Evolutionary conservation across 2,888 invertebrate species (phyloP), one percentile per base, ranked within the genome.

Genomic region (Lasioglossum malachurum): DNA sequence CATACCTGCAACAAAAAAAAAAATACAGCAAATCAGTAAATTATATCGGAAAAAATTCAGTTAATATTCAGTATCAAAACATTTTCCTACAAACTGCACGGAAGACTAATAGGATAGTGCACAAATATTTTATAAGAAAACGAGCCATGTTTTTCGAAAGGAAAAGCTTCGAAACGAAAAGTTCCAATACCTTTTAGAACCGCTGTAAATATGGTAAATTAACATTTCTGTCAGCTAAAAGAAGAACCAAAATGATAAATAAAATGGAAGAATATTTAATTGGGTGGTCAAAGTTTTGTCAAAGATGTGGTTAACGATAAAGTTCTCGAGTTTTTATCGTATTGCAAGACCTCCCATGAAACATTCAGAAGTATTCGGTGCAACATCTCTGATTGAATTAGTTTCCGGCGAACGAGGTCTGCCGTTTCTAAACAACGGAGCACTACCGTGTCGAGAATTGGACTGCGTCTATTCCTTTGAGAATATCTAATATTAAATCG

Each of bases 401-500:
- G 64, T 49, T 71, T 69, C 53, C 19, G 72, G 27, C 38, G 44
- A 57, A 46, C 38, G 49, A 71, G 72, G 31, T 71, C 75, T 19
- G 16, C 16, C 19, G n/a, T 86, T 57, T 1, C 64, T 57, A 38
- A 74, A 80, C 78, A 72, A 86, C 53, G 38, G 57, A 19, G 80
- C 71, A 78, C 19, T 23, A 27, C 31, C 46, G 53, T 19, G 75
- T 41, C 60, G 60, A 74, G 23, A 76, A 80, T 80, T 49, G 46
- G 69, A 77, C 75, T 64, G 44, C 57, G 27, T 49, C 71, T 74
- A 81, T 64, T 46, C 75, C 86, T 80, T 57, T 75, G 75, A 67
- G 86, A 67, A 76, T 73, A 82, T 76, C 71, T 77, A 82, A 77
- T 86, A 77, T 69, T 77, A 80, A 86, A 80, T 49, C 49, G 57